Evolutionary conservation across 1,140 invertebrate genomes (phyloP), one percentile per base, ranked within the genome.

Genomic region (Epicauta chinensis): DNA sequence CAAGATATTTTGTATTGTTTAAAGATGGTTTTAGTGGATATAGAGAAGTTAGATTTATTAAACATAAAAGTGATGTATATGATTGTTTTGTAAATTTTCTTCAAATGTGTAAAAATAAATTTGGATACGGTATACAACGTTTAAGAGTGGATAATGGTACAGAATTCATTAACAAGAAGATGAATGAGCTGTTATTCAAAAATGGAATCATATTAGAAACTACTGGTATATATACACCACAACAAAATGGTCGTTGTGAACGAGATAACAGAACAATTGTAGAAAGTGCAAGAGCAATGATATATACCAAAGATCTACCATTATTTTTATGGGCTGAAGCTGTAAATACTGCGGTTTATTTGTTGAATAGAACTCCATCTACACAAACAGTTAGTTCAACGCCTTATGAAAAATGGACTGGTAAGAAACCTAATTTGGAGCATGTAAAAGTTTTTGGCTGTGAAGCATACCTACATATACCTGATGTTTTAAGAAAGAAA

Each of bases 21-120:
- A 76, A 71, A 56, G 74, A 77, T 65, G 66, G 70, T 15, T 60
- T 34, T 10, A 62, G 65, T 42, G 59, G 60, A 50, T 74, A 65
- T 45, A 55, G 62, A 39, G 45, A 59, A 66, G 66, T 73, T 16
- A 74, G 71, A 59, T 73, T 75, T 55, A 45, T 68, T 0, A 69
- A 65, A 40, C 37, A 70, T 30, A 73, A 75, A 58, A 62, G 56
- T 54, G 69, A 74, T 55, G 65, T 71, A 0, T 55, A 32, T 49
- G 29, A 31, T 35, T 29, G 45, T 9, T 34, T 34, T 23, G 13
- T 13, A 13, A 40, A 36, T 16, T 58, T 47, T 41, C 39, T 49
- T 36, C 47, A 51, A 54, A 29, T 46, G 31, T 15, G 17, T 34
- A 31, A 43, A 30, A 60, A 41, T 2, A 55, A 57, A 36, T 37